Evolutionary conservation across 2,113 vertebrate species (phyloP).

Genomic region (Vidua chalybeata): DNA sequence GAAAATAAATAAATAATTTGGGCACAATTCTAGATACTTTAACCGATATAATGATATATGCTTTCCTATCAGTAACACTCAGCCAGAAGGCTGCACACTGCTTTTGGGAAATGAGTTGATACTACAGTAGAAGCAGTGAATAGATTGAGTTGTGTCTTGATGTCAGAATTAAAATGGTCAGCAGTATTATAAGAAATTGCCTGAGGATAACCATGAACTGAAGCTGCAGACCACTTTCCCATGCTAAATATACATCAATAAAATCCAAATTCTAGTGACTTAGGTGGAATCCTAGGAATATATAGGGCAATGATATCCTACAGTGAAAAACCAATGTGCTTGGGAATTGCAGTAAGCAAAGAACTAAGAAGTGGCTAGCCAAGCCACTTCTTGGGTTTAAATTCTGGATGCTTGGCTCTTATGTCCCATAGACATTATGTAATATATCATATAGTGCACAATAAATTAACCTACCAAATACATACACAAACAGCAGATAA

Average conservation of each 20-base stretch:
- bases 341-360: not conserved
- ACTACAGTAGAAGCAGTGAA: not conserved
- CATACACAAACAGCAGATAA: not conserved
- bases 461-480: not conserved
- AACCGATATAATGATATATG: not conserved
- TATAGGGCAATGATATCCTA: not conserved
- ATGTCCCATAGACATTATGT: fast-evolving
- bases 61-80: not conserved
- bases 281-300: not conserved
- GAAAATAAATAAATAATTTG: constrained; percentile 19
- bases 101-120: constrained; percentile 3
- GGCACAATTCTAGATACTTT: not conserved
- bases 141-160: not conserved
- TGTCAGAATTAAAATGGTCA: not conserved
- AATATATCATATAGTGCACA: not conserved
- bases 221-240: not conserved
- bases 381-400: not conserved
- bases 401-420: not conserved
- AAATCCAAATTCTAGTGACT: not conserved
- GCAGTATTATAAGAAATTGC: not conserved
- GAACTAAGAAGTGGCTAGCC: not conserved
- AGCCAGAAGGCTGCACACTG: not conserved
- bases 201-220: not conserved
- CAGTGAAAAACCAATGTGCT: not conserved
- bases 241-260: not conserved